Percentiles rank a stretch among this genome's conserved stretches.
Conservation (phyloP, 37 sponge, comb jelly and placozoan species). For the Petrosia ficiformis region DNA sequence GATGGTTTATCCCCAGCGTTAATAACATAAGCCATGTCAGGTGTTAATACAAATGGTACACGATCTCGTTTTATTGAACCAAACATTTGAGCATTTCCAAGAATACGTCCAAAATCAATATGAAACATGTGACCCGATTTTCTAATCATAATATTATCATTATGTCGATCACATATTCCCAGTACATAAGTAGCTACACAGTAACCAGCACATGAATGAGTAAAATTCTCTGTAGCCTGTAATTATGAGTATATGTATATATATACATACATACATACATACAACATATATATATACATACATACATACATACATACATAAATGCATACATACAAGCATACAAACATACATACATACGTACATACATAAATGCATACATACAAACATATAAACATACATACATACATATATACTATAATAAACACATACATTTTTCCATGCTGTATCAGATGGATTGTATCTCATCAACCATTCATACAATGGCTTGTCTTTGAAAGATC, state of each 20-base stretch:
- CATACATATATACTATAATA: no score
- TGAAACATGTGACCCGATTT: slow-evolving; percentile 89
- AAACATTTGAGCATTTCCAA: slow-evolving; percentile 94
- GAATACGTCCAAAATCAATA: slow-evolving; percentile 88
- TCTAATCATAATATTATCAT: slow-evolving; percentile 93
- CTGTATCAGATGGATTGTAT: slow-evolving; percentile 79
- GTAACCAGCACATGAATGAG: slow-evolving; percentile 90
- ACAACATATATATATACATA: no score
- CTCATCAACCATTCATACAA: slow-evolving; percentile 82
- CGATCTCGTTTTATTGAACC: slow-evolving; percentile 86
- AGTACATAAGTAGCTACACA: slow-evolving; percentile 94
- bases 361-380: no score
- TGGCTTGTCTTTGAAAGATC: slow-evolving; percentile 82
- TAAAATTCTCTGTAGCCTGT: slow-evolving; percentile 85
- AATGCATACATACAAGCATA: no score
- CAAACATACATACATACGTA: not conserved
- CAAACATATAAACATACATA: no score
- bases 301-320: no score
- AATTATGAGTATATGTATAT: not conserved
- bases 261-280: not conserved
- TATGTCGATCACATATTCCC: slow-evolving; percentile 90
- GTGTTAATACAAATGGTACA: slow-evolving; percentile 89
- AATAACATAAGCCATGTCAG: slow-evolving; percentile 96
- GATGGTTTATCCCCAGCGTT: slow-evolving; percentile 78
- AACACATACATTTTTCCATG: slow-evolving; percentile 65